Percentiles rank a stretch among this genome's conserved stretches.
Conservation (phyloP, 2,888 invertebrate genomes). For the Salpingus planirostris region DNA sequence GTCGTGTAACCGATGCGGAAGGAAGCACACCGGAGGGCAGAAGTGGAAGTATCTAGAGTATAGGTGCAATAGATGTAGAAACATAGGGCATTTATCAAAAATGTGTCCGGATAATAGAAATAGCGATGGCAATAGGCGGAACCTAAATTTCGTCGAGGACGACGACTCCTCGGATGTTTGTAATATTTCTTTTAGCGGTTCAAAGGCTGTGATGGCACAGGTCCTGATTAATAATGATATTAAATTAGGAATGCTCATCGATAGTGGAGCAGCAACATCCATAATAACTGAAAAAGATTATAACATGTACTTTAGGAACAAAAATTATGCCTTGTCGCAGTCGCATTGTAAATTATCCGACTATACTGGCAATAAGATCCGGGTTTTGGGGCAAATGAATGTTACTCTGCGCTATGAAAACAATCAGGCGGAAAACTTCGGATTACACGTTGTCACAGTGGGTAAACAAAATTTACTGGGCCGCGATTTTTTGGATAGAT, state of each 20-base stretch:
- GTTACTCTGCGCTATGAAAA: neutral
- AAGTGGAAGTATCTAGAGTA: constrained; percentile 5
- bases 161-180: neutral
- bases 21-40: constrained; percentile 4
- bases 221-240: neutral
- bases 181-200: neutral
- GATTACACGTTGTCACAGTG: neutral
- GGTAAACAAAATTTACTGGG: neutral
- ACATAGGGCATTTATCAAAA: constrained; percentile 8
- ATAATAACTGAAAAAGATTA: constrained; percentile 1
- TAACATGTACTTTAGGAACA: neutral
- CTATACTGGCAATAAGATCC: neutral
- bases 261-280: neutral
- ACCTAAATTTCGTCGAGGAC: constrained; percentile 1
- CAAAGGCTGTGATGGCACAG: neutral
- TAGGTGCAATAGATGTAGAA: constrained; percentile 7
- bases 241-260: constrained; percentile 1
- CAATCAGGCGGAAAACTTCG: neutral
- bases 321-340: neutral
- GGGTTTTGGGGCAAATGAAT: neutral
- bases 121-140: neutral
- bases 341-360: neutral
- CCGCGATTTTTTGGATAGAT: neutral
- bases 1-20: constrained; percentile 4
- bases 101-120: too few relatives aligned